Conservation (phyloP, 2,113 vertebrate species). For the Vanacampus margaritifer region DNA sequence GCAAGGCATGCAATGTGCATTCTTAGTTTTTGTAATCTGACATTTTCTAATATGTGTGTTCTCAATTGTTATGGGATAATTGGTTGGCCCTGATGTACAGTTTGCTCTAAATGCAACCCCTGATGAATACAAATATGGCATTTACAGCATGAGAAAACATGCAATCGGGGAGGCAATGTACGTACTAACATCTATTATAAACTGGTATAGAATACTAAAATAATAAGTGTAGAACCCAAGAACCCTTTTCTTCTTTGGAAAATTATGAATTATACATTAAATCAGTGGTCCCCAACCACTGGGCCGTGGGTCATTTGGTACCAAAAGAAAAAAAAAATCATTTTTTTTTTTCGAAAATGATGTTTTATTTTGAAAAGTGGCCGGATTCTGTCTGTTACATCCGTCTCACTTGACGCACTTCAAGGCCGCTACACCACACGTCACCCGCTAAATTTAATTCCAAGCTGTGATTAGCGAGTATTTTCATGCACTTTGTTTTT, state of each 20-base stretch:
- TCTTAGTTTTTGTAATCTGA: constrained; percentile 59
- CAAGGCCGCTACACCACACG: no score
- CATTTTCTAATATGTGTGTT: constrained; percentile 65
- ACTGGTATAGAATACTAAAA: background rate
- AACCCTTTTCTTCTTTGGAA: no score
- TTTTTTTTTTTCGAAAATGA: no score
- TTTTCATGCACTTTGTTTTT: no score
- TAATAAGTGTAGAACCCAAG: background rate
- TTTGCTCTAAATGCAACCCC: constrained; percentile 27
- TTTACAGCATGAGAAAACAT: constrained; percentile 23
- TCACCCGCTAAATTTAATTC: no score
- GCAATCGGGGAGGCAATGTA: constrained; percentile 18
- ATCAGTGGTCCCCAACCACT: no score
- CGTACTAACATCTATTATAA: background rate
- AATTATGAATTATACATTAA: no score
- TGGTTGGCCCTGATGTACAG: constrained; percentile 57
- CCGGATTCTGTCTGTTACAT: no score
- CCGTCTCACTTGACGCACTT: no score
- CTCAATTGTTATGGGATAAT: constrained; percentile 64
- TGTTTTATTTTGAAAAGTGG: no score
- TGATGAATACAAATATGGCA: constrained; percentile 57
- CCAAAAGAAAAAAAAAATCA: background rate
- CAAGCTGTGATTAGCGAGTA: no score
- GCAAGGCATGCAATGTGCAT: constrained; percentile 34
- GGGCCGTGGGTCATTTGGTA: no score